A percentile compares a stretch with the other conserved stretches of the same genome.
Evolutionary conservation across 2,888 invertebrate genomes (phyloP).

Genomic region (Stenotaenia linearis): DNA sequence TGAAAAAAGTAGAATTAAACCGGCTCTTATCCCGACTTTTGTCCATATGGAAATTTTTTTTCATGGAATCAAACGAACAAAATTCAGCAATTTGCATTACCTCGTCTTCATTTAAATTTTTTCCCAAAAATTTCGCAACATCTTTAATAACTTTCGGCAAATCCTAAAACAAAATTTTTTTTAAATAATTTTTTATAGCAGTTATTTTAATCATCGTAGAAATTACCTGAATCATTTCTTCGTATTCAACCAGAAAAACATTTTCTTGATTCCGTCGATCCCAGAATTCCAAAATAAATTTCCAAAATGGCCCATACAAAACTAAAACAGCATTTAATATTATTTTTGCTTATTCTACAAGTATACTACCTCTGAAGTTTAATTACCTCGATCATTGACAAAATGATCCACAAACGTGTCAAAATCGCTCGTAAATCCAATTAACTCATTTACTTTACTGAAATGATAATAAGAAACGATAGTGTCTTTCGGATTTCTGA

Average conservation of each 20-base stretch:
- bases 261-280: conserved; percentile 63
- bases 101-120: neutral
- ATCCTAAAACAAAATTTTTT: neutral
- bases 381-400: conserved; percentile 41
- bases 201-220: no score
- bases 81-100: neutral
- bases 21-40: neutral
- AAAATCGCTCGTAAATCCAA: conserved; percentile 42
- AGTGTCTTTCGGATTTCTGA: conserved; percentile 49
- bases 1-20: neutral
- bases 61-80: conserved; percentile 17
- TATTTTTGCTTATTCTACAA: conserved; percentile 32
- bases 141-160: neutral
- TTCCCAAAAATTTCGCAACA: neutral
- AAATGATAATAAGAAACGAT: conserved; percentile 47
- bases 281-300: conserved; percentile 75
- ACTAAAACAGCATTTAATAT: neutral
- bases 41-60: neutral
- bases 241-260: conserved; percentile 71
- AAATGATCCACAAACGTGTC: conserved; percentile 42
- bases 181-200: neutral
- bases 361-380: no score
- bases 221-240: conserved; percentile 64
- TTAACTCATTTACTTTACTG: conserved; percentile 39
- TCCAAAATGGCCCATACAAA: conserved; percentile 67